Evolutionary conservation across 1,140 invertebrate species (phyloP), one percentile per base, ranked within the genome.

Genomic region (Pinna nobilis): DNA sequence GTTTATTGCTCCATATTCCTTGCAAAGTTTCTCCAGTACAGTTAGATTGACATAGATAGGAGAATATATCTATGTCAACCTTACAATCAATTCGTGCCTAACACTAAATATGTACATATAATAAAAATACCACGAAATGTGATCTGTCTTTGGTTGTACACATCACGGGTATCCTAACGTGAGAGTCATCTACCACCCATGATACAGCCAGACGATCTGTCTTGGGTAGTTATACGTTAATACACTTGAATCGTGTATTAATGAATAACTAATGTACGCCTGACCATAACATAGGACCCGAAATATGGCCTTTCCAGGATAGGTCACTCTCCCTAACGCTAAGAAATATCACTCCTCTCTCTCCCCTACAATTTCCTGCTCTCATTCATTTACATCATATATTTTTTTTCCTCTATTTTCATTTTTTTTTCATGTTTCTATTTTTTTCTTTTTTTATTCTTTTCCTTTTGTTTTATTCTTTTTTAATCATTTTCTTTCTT

Each of bases 181-280:
- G 50, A 53, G 50, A 25, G 50, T 53, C 50, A 53, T 53, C 50
- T 53, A 53, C 50, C 23, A 53, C 50, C 50, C 50, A 53, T 53
- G 50, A 3, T 53, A 53, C 4, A 11, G 32, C 50, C 50, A 53
- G 50, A 28, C 47, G 15, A 6, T 50, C 15, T 6, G 15, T 50
- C 47, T n/a, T n/a, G n/a, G 25, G 47, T 3, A 50, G 25, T 20
- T 20, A 50, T 50, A 50, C 47, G 25, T 50, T 50, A n/a, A n/a
- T n/a, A n/a, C n/a, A n/a, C 25, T 50, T 50, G 15, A 50, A 50
- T 6, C n/a, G 25, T 50, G 47, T 50, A 50, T 50, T 50, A 5
- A 4, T 5, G 4, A 20, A 5, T 50, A 23, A 50, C 25, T 18
- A 50, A 4, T 50, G 15, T 50, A 53, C 18, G 25, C 50, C 50